Evolutionary conservation across 2,888 invertebrate genomes (phyloP).

Genomic region (Eupithecia abbreviata): DNA sequence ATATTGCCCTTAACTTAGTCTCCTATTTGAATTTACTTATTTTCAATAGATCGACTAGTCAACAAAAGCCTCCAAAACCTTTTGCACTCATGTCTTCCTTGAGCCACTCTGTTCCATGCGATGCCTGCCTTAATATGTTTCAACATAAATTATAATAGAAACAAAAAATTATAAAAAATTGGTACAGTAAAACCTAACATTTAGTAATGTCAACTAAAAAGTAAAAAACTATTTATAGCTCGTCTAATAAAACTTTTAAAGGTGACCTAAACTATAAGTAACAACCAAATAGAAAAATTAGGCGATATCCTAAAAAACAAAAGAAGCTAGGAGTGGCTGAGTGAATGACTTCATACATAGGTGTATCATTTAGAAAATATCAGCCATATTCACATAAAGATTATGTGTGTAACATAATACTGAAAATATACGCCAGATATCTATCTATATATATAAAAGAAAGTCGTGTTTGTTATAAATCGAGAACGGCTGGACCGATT

Average conservation of each 20-base stretch:
- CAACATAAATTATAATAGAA: not conserved
- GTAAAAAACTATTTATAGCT: constrained; percentile 7
- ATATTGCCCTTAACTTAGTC: too few relatives aligned
- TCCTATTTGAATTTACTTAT: too few relatives aligned
- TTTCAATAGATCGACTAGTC: too few relatives aligned
- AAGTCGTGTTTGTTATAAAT: too few relatives aligned
- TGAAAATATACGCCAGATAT: not conserved
- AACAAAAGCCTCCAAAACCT: too few relatives aligned
- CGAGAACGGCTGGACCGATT: too few relatives aligned
- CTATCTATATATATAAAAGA: too few relatives aligned
- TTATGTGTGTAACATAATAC: not conserved
- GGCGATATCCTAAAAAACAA: not conserved
- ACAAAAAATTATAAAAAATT: not conserved
- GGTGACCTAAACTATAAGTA: constrained; percentile 4
- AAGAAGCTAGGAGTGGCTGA: not conserved
- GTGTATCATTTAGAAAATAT: not conserved
- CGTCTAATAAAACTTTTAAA: constrained; percentile 6
- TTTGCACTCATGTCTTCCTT: too few relatives aligned
- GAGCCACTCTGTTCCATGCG: too few relatives aligned
- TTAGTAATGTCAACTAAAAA: not conserved
- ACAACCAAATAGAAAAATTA: not conserved
- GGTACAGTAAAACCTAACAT: not conserved
- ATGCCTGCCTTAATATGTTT: too few relatives aligned
- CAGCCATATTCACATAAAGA: not conserved
- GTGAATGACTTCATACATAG: not conserved